phyloP scores from a whole-genome alignment of 2,888 invertebrate genomes.

The Dascillus cervinus region DNA sequence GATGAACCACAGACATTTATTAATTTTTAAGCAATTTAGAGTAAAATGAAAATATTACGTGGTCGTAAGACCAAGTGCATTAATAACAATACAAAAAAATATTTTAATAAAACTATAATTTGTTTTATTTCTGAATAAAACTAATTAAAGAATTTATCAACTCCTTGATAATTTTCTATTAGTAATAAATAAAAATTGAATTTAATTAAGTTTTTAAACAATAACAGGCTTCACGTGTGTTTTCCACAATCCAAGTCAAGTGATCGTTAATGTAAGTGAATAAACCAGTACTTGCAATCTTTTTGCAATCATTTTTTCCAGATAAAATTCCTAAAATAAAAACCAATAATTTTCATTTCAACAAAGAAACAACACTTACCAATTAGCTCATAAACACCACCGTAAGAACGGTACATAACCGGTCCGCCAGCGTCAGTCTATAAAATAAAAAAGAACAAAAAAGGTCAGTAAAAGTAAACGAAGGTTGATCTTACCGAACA shows the following conservation, averaged over 20 bases:
- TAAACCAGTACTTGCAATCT: slow-evolving; percentile 39
- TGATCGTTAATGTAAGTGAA: slow-evolving; percentile 48
- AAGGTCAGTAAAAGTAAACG: slow-evolving; percentile 3
- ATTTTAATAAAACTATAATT: too few relatives aligned
- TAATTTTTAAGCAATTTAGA: too few relatives aligned
- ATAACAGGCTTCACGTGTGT: slow-evolving; percentile 51
- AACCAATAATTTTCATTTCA: neutral
- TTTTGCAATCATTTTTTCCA: slow-evolving; percentile 45
- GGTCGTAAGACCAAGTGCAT: too few relatives aligned
- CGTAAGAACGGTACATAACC: slow-evolving; percentile 45
- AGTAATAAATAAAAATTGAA: slow-evolving; percentile 3
- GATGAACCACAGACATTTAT: too few relatives aligned
- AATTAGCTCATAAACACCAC: slow-evolving; percentile 46
- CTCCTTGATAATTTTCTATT: too few relatives aligned
- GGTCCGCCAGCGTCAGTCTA: slow-evolving; percentile 51
- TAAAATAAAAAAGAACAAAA: neutral
- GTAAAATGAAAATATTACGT: too few relatives aligned
- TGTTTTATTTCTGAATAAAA: too few relatives aligned
- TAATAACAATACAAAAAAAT: too few relatives aligned
- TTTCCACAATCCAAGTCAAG: slow-evolving; percentile 50
- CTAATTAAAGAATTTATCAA: too few relatives aligned
- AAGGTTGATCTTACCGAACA: slow-evolving; percentile 42
- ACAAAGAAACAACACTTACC: slow-evolving; percentile 37
- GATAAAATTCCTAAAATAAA: slow-evolving; percentile 44
- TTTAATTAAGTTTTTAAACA: slow-evolving; percentile 37